Evolutionary conservation across 2,888 invertebrate genomes (phyloP).

Genomic region (Griposia aprilina): DNA sequence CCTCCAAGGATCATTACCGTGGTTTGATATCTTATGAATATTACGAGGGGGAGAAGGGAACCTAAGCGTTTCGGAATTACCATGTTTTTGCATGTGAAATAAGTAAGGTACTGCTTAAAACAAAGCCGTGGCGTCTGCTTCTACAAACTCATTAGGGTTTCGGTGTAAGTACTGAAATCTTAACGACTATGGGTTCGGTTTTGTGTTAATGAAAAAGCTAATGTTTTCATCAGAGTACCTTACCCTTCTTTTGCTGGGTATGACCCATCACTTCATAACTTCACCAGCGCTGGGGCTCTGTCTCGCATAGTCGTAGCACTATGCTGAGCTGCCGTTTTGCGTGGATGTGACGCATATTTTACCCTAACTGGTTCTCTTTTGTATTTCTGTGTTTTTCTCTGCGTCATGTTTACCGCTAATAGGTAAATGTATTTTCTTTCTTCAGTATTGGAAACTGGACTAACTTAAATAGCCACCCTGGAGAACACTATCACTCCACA

Average conservation of each 20-base stretch:
- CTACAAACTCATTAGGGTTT: constrained; percentile 44
- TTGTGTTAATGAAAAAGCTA: constrained; percentile 26
- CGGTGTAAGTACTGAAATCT: constrained; percentile 24
- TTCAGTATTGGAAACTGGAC: not conserved
- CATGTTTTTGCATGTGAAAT: constrained; percentile 40
- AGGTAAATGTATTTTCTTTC: too few species aligned
- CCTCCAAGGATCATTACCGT: constrained; percentile 36
- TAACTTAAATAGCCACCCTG: not conserved
- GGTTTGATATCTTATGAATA: constrained; percentile 43
- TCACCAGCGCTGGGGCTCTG: too few species aligned
- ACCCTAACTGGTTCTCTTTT: too few species aligned
- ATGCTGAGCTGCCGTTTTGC: too few species aligned
- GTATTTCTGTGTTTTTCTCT: too few species aligned
- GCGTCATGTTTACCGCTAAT: too few species aligned
- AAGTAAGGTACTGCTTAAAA: constrained; percentile 1
- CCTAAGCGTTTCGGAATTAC: constrained; percentile 23
- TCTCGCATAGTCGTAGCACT: too few species aligned
- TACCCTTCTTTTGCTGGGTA: not conserved
- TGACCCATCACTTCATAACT: too few species aligned
- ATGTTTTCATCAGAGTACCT: not conserved
- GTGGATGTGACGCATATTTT: too few species aligned
- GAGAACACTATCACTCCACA: not conserved
- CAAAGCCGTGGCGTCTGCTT: constrained; percentile 13
- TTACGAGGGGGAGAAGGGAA: constrained; percentile 26
- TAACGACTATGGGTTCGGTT: constrained; percentile 38